phyloP scores from a whole-genome alignment of 1,140 invertebrate genomes.

The Phymastichus coffea region DNA sequence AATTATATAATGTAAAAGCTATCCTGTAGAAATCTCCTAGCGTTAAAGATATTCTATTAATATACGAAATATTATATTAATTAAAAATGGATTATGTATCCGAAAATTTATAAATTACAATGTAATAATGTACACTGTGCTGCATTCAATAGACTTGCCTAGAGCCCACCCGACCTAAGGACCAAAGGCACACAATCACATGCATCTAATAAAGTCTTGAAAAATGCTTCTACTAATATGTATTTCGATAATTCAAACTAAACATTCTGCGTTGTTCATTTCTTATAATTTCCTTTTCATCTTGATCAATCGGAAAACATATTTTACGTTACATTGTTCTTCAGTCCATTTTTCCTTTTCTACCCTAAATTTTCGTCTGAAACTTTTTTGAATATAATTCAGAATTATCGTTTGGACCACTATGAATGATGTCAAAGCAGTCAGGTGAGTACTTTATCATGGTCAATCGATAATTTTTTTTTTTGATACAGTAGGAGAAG shows the following conservation, averaged over 20 bases:
- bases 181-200: conserved; percentile 57
- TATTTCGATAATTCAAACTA: conserved; percentile 28
- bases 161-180: conserved; percentile 53
- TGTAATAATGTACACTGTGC: conserved; percentile 50
- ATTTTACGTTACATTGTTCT: too few relatives aligned
- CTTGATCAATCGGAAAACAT: too few relatives aligned
- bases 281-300: too few relatives aligned
- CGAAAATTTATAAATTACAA: conserved; percentile 56
- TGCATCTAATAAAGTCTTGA: conserved; percentile 49
- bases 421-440: too few relatives aligned
- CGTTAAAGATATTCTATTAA: conserved; percentile 47
- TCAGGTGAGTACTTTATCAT: too few relatives aligned
- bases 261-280: too few relatives aligned
- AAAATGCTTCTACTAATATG: conserved; percentile 45
- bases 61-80: conserved; percentile 50
- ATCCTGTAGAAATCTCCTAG: conserved; percentile 35
- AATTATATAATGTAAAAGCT: conserved; percentile 39
- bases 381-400: too few relatives aligned
- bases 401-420: too few relatives aligned
- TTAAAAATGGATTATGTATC: conserved; percentile 48
- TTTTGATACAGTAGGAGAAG: too few relatives aligned
- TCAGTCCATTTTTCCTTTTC: too few relatives aligned
- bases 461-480: too few relatives aligned
- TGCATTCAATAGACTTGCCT: conserved; percentile 55
- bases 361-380: too few relatives aligned